Conservation (phyloP, 2,888 invertebrate genomes). For the Tenodera sinensis region DNA sequence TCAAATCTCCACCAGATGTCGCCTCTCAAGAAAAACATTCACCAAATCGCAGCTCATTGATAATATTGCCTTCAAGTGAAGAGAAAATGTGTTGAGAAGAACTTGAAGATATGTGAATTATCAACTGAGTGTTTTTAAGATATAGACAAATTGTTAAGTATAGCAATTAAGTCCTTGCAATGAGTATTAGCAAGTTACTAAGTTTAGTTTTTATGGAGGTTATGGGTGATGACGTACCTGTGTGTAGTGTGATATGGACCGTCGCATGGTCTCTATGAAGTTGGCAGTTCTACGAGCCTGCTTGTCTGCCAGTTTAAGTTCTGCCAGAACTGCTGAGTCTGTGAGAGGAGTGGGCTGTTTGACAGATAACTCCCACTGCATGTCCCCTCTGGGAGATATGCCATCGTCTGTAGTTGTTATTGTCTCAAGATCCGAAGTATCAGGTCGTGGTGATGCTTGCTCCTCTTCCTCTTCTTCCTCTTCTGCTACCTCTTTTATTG, state of each 20-base stretch:
- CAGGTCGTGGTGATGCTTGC: not conserved
- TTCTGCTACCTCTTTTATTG: not conserved
- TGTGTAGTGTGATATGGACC: conserved; percentile 37
- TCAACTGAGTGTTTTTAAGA: too few relatives aligned
- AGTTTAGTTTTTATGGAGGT: too few relatives aligned
- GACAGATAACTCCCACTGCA: not conserved
- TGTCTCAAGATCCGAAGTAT: not conserved
- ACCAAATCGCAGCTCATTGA: too few relatives aligned
- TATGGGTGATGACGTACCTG: too few relatives aligned
- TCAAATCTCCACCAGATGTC: too few relatives aligned
- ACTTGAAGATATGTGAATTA: too few relatives aligned
- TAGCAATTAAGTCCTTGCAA: too few relatives aligned
- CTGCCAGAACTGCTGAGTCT: conserved; percentile 42
- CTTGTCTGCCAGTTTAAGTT: conserved; percentile 49
- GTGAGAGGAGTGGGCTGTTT: conserved; percentile 34
- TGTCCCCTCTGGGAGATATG: not conserved
- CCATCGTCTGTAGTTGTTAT: not conserved
- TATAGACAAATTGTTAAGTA: too few relatives aligned
- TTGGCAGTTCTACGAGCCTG: conserved; percentile 49
- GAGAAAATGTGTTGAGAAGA: too few relatives aligned
- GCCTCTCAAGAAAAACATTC: too few relatives aligned
- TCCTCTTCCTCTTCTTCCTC: not conserved
- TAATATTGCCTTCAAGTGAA: too few relatives aligned
- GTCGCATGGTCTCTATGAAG: conserved; percentile 46
- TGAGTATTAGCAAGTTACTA: too few relatives aligned